Evolutionary conservation across 2,797 vertebrate species (phyloP), one percentile per base, ranked within the genome.

Genomic region (Rallus crepitans): DNA sequence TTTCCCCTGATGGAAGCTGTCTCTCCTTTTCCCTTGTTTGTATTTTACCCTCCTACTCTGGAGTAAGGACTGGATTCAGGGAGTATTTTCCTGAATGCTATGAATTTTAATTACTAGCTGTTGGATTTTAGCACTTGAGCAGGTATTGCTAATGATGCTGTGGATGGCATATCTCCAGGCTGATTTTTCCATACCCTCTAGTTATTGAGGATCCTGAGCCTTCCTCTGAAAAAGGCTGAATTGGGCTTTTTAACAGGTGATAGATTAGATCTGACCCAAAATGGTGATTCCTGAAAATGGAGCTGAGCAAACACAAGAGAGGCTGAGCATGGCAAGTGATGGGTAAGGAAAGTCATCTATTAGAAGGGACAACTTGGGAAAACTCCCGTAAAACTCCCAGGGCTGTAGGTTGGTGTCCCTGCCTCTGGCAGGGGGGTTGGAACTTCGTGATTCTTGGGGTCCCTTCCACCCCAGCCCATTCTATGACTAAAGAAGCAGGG

Each of bases 161-260:
- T 0, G 2, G 16, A 14, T 21, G 11, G 2, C 31, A 3, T n/a
- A 57, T 27, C 9, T 50, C 55, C 47, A 73, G 24, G 27, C 9
- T 50, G 20, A 0, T 61, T 84, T 73, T 73, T 55, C 45, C 6
- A 9, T 10, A 4, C 7, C 20, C 78, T 30, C 33, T 40, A 28
- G 13, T 42, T 79, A 6, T 21, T 2, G 2, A 63, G 6, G 10
- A 39, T 28, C 16, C 52, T n/a, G 37, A 86, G 48, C 21, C 20
- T 79, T 68, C 48, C 14, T 82, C 47, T 48, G 59, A 45, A 52
- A 21, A 57, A 12, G 15, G 3, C 2, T 15, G 31, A 39, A 19
- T 28, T 0, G 1, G 28, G 7, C 4, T 7, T 53, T 69, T 71
- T 81, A 56, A 45, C 15, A 42, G 28, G 13, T 33, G 82, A 7